phyloP scores from a whole-genome alignment of 2,888 invertebrate species.

The Ypsolopha scabrella region DNA sequence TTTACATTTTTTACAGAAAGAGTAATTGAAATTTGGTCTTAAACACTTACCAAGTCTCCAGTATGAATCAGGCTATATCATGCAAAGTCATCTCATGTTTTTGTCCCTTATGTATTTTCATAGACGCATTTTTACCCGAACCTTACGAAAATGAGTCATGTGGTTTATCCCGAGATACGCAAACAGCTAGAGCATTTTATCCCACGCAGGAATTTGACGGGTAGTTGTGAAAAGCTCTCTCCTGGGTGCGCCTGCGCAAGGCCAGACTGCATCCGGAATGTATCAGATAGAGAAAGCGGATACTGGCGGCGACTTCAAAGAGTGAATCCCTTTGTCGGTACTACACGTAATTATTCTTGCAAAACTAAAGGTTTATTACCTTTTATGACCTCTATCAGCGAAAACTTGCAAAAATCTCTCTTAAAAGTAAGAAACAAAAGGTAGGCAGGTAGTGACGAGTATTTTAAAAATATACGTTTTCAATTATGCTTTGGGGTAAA shows the following conservation, averaged over 20 bases:
- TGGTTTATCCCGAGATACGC: not conserved
- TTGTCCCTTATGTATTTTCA: no score
- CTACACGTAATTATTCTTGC: conserved; percentile 46
- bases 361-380: conserved; percentile 24
- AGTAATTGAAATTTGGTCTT: no score
- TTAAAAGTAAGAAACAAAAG: not conserved
- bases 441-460: not conserved
- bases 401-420: conserved; percentile 15
- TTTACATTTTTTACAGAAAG: no score
- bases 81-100: no score
- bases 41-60: no score
- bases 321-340: conserved; percentile 46
- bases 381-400: conserved; percentile 17
- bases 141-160: not conserved
- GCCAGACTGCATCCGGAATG: conserved; percentile 57
- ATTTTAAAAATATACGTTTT: no score
- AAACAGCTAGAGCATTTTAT: conserved; percentile 25
- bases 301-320: conserved; percentile 58
- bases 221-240: conserved; percentile 61
- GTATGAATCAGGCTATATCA: no score
- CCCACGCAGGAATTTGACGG: conserved; percentile 52
- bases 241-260: conserved; percentile 24
- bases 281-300: conserved; percentile 58
- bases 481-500: no score
- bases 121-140: no score